These are phyloP conservation scores for Mesoclemmys tuberculata DNA, from an alignment of 2,113 vertebrate species.

Conservation along the genomic window DNA sequence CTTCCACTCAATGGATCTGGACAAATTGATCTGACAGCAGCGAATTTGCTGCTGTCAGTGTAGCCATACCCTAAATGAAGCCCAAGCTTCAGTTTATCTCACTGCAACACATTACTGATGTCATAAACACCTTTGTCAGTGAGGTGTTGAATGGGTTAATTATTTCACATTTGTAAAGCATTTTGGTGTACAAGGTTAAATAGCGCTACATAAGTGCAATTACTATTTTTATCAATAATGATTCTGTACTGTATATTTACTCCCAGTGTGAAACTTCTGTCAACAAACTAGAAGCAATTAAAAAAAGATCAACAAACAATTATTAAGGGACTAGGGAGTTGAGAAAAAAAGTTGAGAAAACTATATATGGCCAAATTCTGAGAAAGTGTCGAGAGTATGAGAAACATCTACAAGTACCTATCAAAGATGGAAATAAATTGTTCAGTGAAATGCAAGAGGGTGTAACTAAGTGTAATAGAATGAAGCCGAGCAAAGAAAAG, in stretches of 20 bases:
- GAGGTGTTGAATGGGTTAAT: not conserved
- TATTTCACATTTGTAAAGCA: not conserved
- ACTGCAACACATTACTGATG: not conserved
- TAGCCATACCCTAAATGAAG: not conserved
- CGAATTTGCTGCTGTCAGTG: no score
- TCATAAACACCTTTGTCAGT: not conserved
- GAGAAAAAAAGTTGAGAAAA: not conserved
- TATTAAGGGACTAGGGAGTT: not conserved
- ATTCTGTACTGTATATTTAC: not conserved
- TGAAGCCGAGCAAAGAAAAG: not conserved
- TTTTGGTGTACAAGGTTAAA: not conserved
- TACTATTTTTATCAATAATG: not conserved
- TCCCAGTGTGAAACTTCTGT: accelerated
- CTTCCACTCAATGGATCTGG: no score
- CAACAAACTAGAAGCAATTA: not conserved
- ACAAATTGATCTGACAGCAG: no score
- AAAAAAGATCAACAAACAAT: not conserved
- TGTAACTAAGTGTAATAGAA: not conserved
- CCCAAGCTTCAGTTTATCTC: not conserved
- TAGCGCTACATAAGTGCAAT: not conserved
- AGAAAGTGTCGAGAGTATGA: not conserved
- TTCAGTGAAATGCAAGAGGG: not conserved
- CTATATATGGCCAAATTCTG: not conserved
- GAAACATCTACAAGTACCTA: not conserved
- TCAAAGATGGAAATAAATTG: not conserved